These are phyloP conservation scores for Tetragnatha versicolor DNA, from an alignment of 1,140 invertebrate species.

Conservation along the genomic window DNA sequence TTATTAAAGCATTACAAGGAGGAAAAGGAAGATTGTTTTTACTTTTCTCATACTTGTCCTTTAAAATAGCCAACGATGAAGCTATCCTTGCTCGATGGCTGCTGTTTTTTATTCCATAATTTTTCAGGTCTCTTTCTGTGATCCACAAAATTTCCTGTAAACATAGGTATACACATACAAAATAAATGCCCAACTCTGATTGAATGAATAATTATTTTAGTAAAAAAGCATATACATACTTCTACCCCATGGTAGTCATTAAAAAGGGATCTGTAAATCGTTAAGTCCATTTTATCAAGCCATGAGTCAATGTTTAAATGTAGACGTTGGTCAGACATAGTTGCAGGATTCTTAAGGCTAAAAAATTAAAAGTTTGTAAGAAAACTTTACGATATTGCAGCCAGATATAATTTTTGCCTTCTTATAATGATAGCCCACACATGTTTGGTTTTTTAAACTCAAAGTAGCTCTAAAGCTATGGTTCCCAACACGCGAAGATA, in stretches of 20 bases:
- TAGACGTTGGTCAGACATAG: conserved; percentile 16
- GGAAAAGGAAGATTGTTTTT: too few relatives aligned
- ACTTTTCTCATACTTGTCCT: conserved; percentile 68
- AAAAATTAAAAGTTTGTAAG: too few relatives aligned
- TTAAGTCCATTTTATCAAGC: conserved; percentile 65
- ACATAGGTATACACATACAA: background rate
- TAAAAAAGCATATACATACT: conserved; percentile 58
- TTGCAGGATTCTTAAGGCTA: background rate
- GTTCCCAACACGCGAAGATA: too few relatives aligned
- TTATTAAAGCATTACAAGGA: too few relatives aligned
- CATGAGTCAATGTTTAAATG: conserved; percentile 65
- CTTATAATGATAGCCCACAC: too few relatives aligned
- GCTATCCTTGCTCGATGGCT: conserved; percentile 72
- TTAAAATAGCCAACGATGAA: conserved; percentile 71
- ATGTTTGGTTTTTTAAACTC: too few relatives aligned
- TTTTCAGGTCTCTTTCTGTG: conserved; percentile 70
- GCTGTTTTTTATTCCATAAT: conserved; percentile 70
- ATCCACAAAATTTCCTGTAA: conserved; percentile 69
- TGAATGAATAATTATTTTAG: background rate
- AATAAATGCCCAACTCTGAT: background rate
- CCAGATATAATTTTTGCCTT: too few relatives aligned
- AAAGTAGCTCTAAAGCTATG: too few relatives aligned
- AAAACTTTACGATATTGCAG: too few relatives aligned
- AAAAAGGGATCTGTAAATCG: conserved; percentile 64
- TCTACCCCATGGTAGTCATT: conserved; percentile 67